A percentile compares a stretch with the other conserved stretches of the same genome.
phyloP scores from a whole-genome alignment of 2,113 vertebrate species.

The Megatriorchis doriae region DNA sequence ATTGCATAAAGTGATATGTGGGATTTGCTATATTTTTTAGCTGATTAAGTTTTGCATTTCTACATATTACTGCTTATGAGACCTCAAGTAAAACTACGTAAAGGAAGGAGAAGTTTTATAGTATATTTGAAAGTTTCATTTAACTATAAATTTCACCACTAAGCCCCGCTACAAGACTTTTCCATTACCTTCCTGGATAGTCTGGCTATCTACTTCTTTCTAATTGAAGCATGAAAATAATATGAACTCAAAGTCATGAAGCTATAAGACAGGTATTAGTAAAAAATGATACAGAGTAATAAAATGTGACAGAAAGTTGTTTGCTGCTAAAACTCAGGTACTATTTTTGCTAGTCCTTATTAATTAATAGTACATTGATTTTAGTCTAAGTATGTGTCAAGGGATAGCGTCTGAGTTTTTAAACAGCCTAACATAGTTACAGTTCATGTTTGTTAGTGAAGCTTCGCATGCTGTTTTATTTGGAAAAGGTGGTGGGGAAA shows the following conservation, averaged over 20 bases:
- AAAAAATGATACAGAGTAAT: constrained; percentile 59
- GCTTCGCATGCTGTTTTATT: neutral
- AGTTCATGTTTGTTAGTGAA: constrained; percentile 7
- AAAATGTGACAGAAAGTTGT: constrained; percentile 70
- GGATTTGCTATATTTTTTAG: constrained; percentile 55
- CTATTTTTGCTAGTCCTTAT: constrained; percentile 34
- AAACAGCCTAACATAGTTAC: neutral
- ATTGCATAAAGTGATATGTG: constrained; percentile 49
- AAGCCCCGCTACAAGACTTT: constrained; percentile 55
- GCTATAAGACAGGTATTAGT: constrained; percentile 59
- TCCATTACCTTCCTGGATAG: constrained; percentile 56
- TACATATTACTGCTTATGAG: constrained; percentile 54
- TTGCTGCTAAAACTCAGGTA: constrained; percentile 9
- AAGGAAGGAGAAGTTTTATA: constrained; percentile 49
- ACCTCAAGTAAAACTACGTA: constrained; percentile 41
- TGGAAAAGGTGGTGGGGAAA: neutral
- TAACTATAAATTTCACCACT: constrained; percentile 49
- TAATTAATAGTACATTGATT: constrained; percentile 63
- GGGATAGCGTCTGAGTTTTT: neutral
- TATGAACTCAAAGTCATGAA: constrained; percentile 65
- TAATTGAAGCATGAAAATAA: constrained; percentile 74
- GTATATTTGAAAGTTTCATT: constrained; percentile 56
- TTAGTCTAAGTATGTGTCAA: constrained; percentile 35
- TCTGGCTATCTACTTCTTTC: constrained; percentile 58
- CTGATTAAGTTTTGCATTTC: constrained; percentile 59